phyloP scores from a whole-genome alignment of 2,888 invertebrate species.

The Chrysolina haemoptera region DNA sequence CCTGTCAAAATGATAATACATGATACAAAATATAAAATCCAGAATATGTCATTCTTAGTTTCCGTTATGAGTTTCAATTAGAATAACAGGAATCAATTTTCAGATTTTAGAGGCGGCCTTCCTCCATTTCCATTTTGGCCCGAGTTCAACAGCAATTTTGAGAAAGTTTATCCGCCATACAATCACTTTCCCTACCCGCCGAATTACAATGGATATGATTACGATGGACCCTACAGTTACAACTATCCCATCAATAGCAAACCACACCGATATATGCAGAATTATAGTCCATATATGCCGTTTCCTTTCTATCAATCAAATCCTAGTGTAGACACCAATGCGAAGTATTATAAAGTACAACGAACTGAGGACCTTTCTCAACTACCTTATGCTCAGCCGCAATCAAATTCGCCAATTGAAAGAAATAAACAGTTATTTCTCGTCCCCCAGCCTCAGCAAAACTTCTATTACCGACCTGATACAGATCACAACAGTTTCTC shows the following conservation, averaged over 20 bases:
- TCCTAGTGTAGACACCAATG: neutral
- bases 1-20: too few relatives aligned
- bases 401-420: neutral
- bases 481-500: neutral
- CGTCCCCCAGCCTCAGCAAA: constrained; percentile 6
- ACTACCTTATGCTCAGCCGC: neutral
- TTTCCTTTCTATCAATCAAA: neutral
- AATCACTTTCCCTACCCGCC: neutral
- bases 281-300: neutral
- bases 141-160: constrained; percentile 4
- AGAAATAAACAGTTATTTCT: constrained; percentile 45
- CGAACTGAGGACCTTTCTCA: neutral
- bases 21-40: too few relatives aligned
- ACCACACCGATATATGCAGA: neutral
- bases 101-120: constrained; percentile 20
- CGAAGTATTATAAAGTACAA: neutral
- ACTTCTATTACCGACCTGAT: constrained; percentile 9
- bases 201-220: neutral
- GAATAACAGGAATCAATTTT: neutral
- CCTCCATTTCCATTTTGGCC: constrained; percentile 35
- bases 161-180: neutral
- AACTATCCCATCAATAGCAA: neutral
- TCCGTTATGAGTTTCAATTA: too few relatives aligned
- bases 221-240: neutral
- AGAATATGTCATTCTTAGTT: too few relatives aligned